These are phyloP conservation scores for Olivierus martensii DNA, from an alignment of 1,140 invertebrate species.

Conservation along the genomic window DNA sequence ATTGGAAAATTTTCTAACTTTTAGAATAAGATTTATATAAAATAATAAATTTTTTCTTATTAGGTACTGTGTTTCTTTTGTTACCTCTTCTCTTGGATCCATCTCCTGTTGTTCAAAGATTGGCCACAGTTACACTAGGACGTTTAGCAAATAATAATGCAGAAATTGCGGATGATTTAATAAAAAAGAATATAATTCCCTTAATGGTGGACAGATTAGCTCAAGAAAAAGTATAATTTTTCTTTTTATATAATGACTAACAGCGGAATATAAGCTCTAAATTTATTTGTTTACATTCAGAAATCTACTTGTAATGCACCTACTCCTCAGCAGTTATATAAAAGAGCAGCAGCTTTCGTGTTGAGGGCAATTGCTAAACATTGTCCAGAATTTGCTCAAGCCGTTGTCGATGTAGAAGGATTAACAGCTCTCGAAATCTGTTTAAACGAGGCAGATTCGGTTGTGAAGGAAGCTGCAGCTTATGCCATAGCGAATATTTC, in stretches of 20 bases:
- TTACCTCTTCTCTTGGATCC: background rate
- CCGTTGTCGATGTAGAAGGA: constrained; percentile 51
- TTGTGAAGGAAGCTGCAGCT: constrained; percentile 58
- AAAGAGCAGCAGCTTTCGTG: constrained; percentile 49
- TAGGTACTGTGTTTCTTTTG: too few relatives aligned
- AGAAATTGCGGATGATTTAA: background rate
- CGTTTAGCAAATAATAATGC: background rate
- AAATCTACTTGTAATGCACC: background rate
- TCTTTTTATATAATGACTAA: too few relatives aligned
- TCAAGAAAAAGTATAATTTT: too few relatives aligned
- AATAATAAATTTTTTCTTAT: too few relatives aligned
- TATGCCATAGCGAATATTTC: constrained; percentile 65
- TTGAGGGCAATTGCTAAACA: constrained; percentile 52
- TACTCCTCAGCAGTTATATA: constrained; percentile 45
- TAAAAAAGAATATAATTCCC: too few relatives aligned
- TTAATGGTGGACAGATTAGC: too few relatives aligned
- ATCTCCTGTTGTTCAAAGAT: background rate
- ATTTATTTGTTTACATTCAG: too few relatives aligned
- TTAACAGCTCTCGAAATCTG: constrained; percentile 52
- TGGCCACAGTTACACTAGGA: background rate
- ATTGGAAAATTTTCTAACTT: too few relatives aligned
- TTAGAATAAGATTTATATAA: too few relatives aligned
- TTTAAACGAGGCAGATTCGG: constrained; percentile 63
- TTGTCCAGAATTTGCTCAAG: constrained; percentile 48
- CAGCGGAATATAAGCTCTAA: too few relatives aligned